Percentiles rank a stretch among this genome's conserved stretches.
phyloP scores from a whole-genome alignment of 2,797 vertebrate genomes.

The Tokudaia tokunoshimensis region DNA sequence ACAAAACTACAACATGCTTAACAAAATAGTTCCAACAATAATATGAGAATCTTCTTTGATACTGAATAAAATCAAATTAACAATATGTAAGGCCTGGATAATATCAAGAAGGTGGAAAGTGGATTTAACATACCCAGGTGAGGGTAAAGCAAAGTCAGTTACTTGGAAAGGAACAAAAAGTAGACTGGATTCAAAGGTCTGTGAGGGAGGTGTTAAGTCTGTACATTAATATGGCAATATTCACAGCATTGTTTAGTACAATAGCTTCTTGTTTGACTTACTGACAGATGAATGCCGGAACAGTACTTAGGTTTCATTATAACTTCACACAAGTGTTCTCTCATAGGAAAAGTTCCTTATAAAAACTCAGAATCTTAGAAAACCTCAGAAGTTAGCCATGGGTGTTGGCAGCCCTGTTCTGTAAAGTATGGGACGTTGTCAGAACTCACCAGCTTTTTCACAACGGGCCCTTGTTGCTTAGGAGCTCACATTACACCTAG shows the following conservation, averaged over 20 bases:
- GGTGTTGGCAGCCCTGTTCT: not conserved
- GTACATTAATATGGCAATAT: not conserved
- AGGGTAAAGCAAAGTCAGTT: constrained; percentile 13
- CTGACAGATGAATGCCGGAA: not conserved
- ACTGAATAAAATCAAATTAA: constrained; percentile 4
- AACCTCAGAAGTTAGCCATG: constrained; percentile 20
- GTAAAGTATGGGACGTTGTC: not conserved
- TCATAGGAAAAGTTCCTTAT: not conserved
- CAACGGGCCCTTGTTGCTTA: not conserved
- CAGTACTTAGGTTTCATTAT: not conserved
- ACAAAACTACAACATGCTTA: not conserved
- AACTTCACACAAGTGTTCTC: not conserved
- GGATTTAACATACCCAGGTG: constrained; percentile 15
- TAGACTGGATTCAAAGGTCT: not conserved
- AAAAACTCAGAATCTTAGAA: not conserved
- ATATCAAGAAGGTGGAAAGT: constrained; percentile 41
- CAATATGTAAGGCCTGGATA: not conserved
- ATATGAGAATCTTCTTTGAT: not conserved
- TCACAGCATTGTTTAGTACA: not conserved
- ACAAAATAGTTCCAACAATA: not conserved
- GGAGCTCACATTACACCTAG: not conserved
- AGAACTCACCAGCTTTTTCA: not conserved
- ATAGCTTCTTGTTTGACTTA: constrained; percentile 22
- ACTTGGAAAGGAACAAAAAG: constrained; percentile 26
- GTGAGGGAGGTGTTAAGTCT: not conserved